Evolutionary conservation across 2,797 vertebrate genomes (phyloP), one percentile per base, ranked within the genome.

Genomic region (Orestias chungarensis): DNA sequence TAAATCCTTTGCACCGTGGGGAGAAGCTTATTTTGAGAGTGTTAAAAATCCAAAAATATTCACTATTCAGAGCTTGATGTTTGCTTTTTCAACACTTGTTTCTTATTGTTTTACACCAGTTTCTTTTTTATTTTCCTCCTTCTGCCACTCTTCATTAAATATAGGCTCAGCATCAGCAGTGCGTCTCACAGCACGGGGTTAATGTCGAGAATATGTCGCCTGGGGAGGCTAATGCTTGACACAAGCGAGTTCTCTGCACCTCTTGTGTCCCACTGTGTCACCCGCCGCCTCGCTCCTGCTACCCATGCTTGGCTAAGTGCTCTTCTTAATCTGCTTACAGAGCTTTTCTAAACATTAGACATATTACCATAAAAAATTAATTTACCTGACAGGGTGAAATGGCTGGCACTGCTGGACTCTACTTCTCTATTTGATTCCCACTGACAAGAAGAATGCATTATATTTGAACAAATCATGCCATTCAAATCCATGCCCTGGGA

Each of bases 291-390:
- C 76, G 69, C 66, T 73, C 73, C 27, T 42, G 70, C 80, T 68
- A 68, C 76, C 81, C 73, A 20, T 54, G 68, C 80, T 77, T 64
- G 14, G 76, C 76, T 87, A 85, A 89, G 81, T 84, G 81, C 75
- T 66, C 68, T 70, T 87, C 82, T 73, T 87, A 87, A 91, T 91
- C 88, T 88, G 81, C 83, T 90, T 87, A 84, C 66, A 83, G 75
- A 87, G 86, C 79, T 86, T 82, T 73, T 43, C 75, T 73, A 80
- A 88, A 86, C 81, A 84, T 71, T 55, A 50, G 38, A 67, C 64
- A 61, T 68, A 73, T 83, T 88, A 86, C 70, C 73, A 82, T 82
- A 42, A 74, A 81, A 88, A 85, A 85, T 77, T 43, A 12, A 85
- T 82, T 87, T 72, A 70, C 76, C 67, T 77, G 52, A 71, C 66